Evolutionary conservation across 2,888 invertebrate genomes (phyloP).

Genomic region (Ephialtes manifestator): DNA sequence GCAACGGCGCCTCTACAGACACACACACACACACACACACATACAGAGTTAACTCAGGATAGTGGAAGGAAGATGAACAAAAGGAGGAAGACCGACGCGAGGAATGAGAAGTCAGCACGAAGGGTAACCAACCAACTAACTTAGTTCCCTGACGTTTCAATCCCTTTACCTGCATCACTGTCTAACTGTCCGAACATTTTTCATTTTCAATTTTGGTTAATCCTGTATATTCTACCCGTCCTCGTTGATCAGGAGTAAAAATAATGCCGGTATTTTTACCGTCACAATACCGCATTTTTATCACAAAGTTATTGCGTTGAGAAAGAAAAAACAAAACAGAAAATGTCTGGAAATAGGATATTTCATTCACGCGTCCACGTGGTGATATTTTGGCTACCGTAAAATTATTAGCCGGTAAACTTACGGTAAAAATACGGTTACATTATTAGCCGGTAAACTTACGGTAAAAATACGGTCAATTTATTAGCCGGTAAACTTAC

Average conservation of each 20-base stretch:
- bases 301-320: neutral
- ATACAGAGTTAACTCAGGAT: neutral
- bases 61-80: conserved; percentile 15
- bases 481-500: no score
- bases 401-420: no score
- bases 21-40: neutral
- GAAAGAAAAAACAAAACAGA: no score
- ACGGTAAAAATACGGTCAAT: no score
- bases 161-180: neutral
- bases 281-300: neutral
- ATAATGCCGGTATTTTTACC: no score
- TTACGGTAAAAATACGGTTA: no score
- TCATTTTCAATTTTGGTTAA: conserved; percentile 1
- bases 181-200: neutral
- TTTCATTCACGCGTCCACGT: no score
- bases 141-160: neutral
- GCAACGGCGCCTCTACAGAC: neutral
- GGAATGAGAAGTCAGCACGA: conserved; percentile 15
- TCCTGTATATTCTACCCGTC: neutral
- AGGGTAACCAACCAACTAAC: neutral
- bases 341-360: no score
- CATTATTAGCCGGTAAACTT: no score
- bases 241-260: no score
- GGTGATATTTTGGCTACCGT: no score
- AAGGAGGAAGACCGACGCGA: neutral